Base-by-base conservation (phyloP, 23 tunicate species). In the Trididemnum nubilum region DNA sequence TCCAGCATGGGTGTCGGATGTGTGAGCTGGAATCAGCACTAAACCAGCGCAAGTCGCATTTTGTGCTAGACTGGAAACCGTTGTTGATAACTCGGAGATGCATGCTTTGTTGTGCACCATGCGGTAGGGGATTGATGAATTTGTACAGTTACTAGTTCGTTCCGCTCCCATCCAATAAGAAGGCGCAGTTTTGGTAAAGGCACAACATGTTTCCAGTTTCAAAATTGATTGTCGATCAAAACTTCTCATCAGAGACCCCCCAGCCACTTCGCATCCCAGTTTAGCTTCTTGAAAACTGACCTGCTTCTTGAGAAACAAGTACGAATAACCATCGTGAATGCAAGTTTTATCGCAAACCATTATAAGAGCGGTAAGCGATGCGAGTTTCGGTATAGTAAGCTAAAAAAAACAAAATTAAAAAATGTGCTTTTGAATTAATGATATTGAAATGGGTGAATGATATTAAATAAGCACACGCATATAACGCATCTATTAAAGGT, bases 1-100 rank as follows among this genome's bases (percentile, higher is more conserved):
- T 26, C 67, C 67, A n/a, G 67, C 28, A 61, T 61, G 67, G n/a
- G 67, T 61, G 67, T 61, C 67, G 67, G 4, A 3, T 22, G 67
- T 12, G 5, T 61, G 26, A 3, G 67, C 18, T 21, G 67, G 67
- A 12, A 61, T n/a, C 28, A 61, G 67, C 26, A 24, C 67, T 24
- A 61, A 61, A 3, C 28, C 67, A 15, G 29, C n/a, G 67, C 67
- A 61, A 61, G 5, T 61, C 5, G 18, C 26, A 26, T 61, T 24
- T 61, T 61, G 67, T 3, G 26, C 5, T 3, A 3, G 22, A 15
- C 5, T 61, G 26, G 67, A 61, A 3, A 61, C 67, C 5, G 26
- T 12, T 26, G n/a, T 61, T 21, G 67, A 61, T 24, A 61, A 61
- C 26, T n/a, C 67, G 4, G 25, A 12, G 26, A 61, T 26, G 26